Evolutionary conservation across 2,113 vertebrate genomes (phyloP).

Genomic region (Sula dactylatra): DNA sequence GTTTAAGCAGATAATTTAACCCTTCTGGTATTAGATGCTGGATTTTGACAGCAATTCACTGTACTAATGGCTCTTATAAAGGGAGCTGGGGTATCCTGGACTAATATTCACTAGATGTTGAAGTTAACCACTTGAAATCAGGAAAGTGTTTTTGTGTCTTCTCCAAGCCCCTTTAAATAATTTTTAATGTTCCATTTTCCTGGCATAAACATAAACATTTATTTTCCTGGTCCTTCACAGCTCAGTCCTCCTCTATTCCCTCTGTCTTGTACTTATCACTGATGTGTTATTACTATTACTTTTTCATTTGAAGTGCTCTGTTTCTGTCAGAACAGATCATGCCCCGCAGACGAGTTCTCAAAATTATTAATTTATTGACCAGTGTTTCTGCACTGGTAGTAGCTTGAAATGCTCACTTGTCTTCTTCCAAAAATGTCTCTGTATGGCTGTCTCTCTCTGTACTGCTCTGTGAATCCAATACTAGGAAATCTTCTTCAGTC

Average conservation of each 20-base stretch:
- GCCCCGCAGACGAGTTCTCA: background rate
- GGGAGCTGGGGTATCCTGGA: background rate
- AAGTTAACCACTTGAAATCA: background rate
- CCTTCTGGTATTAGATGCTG: background rate
- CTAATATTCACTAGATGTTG: background rate
- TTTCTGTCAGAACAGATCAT: background rate
- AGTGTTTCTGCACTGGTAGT: background rate
- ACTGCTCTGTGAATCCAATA: background rate
- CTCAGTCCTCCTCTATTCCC: background rate
- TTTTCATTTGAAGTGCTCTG: background rate
- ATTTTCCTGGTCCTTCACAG: background rate
- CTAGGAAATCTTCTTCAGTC: background rate
- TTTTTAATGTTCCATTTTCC: background rate
- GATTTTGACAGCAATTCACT: background rate
- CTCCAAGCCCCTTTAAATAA: background rate
- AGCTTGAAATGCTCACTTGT: background rate
- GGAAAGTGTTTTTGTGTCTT: background rate
- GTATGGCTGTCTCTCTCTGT: background rate
- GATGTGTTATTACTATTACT: background rate
- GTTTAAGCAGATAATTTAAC: background rate
- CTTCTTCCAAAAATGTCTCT: background rate
- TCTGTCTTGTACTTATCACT: background rate
- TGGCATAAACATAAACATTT: background rate
- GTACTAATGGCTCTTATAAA: background rate
- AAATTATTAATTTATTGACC: background rate